These are phyloP conservation scores for Ommatoiulus sabulosus DNA, from an alignment of 2,888 invertebrate species.

Conservation along the genomic window DNA sequence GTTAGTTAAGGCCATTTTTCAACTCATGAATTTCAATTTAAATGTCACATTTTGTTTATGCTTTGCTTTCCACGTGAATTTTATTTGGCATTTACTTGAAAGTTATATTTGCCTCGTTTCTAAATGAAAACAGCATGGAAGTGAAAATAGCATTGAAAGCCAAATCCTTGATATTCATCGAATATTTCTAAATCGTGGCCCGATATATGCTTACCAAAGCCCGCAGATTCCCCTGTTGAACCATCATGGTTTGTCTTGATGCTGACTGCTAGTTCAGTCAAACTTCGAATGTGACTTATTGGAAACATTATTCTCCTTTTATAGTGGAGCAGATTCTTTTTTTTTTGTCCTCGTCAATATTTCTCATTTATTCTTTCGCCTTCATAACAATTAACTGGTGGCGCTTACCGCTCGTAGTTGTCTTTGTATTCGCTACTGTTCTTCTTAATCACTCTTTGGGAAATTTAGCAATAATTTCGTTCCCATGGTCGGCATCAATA, in stretches of 20 bases:
- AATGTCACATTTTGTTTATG: no score
- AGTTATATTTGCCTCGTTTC: no score
- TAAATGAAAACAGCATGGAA: no score
- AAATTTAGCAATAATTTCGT: conserved; percentile 30
- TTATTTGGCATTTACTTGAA: no score
- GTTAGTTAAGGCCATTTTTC: no score
- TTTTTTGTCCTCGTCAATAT: conserved; percentile 6
- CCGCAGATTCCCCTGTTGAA: not conserved
- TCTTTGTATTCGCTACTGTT: not conserved
- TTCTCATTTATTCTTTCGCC: conserved; percentile 37
- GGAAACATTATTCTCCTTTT: not conserved
- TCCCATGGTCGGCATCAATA: conserved; percentile 7
- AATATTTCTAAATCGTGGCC: not conserved
- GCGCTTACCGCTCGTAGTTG: conserved; percentile 1
- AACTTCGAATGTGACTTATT: not conserved
- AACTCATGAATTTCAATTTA: no score
- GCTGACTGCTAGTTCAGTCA: conserved; percentile 32
- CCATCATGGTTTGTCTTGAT: conserved; percentile 1
- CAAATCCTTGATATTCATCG: no score
- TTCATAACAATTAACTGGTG: conserved; percentile 41
- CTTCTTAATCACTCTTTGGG: conserved; percentile 25
- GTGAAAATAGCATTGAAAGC: not conserved
- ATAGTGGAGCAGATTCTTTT: not conserved
- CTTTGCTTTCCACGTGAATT: no score
- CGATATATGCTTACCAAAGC: conserved; percentile 10